phyloP scores from a whole-genome alignment of 2,888 invertebrate genomes.

The Caradrina kadenii region DNA sequence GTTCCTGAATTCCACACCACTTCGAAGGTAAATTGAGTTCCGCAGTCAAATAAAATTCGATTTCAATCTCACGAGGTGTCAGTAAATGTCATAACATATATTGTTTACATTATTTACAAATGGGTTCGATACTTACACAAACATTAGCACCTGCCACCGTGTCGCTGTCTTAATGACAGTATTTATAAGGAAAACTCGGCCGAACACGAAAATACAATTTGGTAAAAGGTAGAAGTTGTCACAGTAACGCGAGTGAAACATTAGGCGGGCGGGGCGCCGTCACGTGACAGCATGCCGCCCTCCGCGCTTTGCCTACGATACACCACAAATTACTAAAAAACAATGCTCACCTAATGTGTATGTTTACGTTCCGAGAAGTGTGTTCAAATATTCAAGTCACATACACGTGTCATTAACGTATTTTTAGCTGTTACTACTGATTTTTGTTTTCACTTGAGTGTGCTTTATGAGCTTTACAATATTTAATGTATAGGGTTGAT shows the following conservation, averaged over 20 bases:
- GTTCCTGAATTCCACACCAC: conserved; percentile 23
- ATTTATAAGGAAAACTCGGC: conserved; percentile 90
- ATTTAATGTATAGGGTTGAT: conserved; percentile 9
- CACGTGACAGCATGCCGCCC: conserved; percentile 74
- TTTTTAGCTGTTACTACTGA: conserved; percentile 41
- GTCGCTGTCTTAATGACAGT: conserved; percentile 89
- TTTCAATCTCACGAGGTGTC: conserved; percentile 70
- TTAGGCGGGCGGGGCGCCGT: conserved; percentile 79
- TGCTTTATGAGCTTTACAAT: conserved; percentile 25
- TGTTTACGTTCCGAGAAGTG: conserved; percentile 68
- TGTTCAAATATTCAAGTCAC: conserved; percentile 67
- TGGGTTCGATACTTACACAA: conserved; percentile 82
- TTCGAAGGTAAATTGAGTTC: conserved; percentile 6
- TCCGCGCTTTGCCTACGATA: conserved; percentile 71
- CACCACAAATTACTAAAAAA: conserved; percentile 78
- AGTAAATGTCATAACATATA: conserved; percentile 69
- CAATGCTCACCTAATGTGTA: conserved; percentile 73
- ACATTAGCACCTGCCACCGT: conserved; percentile 88
- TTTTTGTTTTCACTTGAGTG: conserved; percentile 29
- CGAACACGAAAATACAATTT: conserved; percentile 90
- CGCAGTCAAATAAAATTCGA: conserved; percentile 57
- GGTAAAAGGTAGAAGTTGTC: conserved; percentile 89
- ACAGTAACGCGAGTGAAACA: conserved; percentile 88
- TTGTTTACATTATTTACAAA: conserved; percentile 84
- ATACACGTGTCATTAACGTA: conserved; percentile 62